Conservation (phyloP, 2,113 vertebrate species). For the Trichechus manatus region DNA sequence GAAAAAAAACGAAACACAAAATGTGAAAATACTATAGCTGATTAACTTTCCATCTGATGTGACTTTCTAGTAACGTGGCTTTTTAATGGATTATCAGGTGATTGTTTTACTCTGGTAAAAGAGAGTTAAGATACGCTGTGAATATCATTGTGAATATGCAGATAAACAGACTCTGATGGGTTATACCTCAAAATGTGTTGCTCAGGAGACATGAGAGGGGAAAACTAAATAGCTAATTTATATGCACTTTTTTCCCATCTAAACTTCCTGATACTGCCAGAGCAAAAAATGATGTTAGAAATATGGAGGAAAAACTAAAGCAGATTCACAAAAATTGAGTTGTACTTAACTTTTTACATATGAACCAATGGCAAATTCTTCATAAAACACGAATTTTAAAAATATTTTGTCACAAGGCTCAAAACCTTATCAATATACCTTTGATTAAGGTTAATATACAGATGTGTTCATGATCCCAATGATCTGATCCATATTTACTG, state of each 20-base stretch:
- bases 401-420: background rate
- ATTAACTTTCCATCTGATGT: slow-evolving; percentile 70
- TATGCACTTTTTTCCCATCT: background rate
- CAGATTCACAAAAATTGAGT: background rate
- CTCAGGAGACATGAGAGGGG: background rate
- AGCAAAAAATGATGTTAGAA: background rate
- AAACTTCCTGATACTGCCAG: slow-evolving; percentile 55
- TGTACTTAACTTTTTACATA: background rate
- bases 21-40: slow-evolving; percentile 65
- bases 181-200: slow-evolving; percentile 63
- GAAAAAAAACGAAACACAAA: slow-evolving; percentile 44
- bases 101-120: slow-evolving; percentile 62
- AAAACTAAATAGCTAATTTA: background rate
- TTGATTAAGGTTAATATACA: background rate
- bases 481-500: background rate
- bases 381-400: background rate
- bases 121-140: slow-evolving; percentile 45
- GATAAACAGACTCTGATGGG: background rate
- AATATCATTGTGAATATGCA: slow-evolving; percentile 13
- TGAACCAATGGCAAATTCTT: background rate
- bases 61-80: slow-evolving; percentile 48
- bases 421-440: background rate
- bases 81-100: slow-evolving; percentile 70
- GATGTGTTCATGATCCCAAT: background rate
- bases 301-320: background rate